Conservation (phyloP, 2,797 vertebrate species). For the Gallinago stenura region DNA sequence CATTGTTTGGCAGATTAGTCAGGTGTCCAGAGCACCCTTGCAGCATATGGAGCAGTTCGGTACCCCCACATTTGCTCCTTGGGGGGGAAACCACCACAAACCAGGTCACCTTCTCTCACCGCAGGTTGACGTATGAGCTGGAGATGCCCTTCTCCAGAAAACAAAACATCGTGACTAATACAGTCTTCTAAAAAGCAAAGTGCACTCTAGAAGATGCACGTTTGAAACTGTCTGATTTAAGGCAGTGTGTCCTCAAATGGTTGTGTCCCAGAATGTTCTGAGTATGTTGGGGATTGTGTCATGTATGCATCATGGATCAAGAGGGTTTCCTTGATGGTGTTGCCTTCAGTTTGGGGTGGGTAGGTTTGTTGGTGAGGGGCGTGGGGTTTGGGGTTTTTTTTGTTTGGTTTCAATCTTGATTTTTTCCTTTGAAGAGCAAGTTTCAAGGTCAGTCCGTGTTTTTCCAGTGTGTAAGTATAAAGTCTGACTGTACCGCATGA, state of each 20-base stretch:
- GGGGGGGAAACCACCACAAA: not conserved
- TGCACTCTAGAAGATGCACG: fast-evolving
- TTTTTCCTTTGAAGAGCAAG: not conserved
- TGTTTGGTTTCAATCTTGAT: not conserved
- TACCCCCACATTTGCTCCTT: not conserved
- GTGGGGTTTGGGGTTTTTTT: no score
- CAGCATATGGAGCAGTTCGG: not conserved
- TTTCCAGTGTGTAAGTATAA: not conserved
- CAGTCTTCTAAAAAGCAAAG: not conserved
- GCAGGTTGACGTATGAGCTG: not conserved
- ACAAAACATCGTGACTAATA: not conserved
- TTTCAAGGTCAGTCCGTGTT: not conserved
- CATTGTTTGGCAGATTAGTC: not conserved
- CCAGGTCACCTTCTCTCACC: not conserved
- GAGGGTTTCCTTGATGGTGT: not conserved
- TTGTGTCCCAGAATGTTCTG: no score
- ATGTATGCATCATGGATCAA: fast-evolving
- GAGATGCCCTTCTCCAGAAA: not conserved
- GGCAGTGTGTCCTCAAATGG: not conserved
- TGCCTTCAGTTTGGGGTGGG: not conserved
- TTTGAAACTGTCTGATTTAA: not conserved
- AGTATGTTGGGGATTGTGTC: not conserved
- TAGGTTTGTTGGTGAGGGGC: not conserved
- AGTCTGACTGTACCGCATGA: not conserved
- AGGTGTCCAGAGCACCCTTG: not conserved